A percentile compares a stretch with the other conserved stretches of the same genome.
Evolutionary conservation across 2,888 invertebrate species (phyloP).

Genomic region (Catocala nupta): DNA sequence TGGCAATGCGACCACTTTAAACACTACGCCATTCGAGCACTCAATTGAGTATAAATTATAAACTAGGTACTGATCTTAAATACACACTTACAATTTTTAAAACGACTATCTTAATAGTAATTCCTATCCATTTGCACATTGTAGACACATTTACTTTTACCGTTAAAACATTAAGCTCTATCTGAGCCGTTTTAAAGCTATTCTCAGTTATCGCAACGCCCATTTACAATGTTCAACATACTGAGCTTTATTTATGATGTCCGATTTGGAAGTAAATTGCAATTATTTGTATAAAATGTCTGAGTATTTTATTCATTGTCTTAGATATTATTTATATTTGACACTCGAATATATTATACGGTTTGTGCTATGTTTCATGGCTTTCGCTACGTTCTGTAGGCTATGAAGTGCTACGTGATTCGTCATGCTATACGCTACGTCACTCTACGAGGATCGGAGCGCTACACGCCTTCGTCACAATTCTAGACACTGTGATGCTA

Average conservation of each 20-base stretch:
- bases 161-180: constrained; percentile 6
- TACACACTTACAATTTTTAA: background rate
- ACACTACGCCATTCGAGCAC: too few species aligned
- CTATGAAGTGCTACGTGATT: too few species aligned
- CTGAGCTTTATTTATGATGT: background rate
- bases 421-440: too few species aligned
- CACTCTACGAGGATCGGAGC: too few species aligned
- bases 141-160: constrained; percentile 7
- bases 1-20: too few species aligned
- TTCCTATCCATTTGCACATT: background rate
- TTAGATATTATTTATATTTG: too few species aligned
- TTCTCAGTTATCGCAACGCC: background rate
- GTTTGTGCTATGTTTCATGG: too few species aligned
- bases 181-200: constrained; percentile 3
- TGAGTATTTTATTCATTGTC: background rate
- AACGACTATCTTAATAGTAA: background rate
- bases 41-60: too few species aligned
- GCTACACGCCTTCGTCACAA: too few species aligned
- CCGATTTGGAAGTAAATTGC: background rate
- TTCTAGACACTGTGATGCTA: too few species aligned
- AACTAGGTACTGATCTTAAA: background rate
- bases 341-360: too few species aligned
- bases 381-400: too few species aligned
- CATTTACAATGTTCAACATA: constrained; percentile 1
- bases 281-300: background rate